Percentiles rank a stretch among this genome's conserved stretches.
Conservation (phyloP, 2,888 invertebrate genomes). For the Ametastegia equiseti region DNA sequence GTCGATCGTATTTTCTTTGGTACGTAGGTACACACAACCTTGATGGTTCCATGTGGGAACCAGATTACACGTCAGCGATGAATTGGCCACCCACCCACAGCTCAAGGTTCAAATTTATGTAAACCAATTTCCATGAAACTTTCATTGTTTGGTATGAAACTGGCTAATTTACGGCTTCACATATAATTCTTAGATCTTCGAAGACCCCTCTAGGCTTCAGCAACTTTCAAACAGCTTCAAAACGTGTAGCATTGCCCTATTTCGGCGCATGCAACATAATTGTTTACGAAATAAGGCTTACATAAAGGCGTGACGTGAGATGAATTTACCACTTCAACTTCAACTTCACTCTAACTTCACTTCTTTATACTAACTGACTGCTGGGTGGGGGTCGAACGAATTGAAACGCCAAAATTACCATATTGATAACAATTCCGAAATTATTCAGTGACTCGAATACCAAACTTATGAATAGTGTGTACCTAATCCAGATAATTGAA, state of each 20-base stretch:
- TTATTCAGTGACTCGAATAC: no score
- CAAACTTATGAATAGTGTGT: no score
- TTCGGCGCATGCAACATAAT: background rate
- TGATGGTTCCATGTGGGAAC: constrained; percentile 22
- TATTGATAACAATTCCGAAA: no score
- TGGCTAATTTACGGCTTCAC: constrained; percentile 21
- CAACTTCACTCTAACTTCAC: no score
- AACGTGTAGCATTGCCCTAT: background rate
- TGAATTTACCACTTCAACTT: no score
- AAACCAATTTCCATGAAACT: constrained; percentile 45
- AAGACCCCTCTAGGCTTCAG: background rate
- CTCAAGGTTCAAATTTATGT: constrained; percentile 30
- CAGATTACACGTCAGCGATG: constrained; percentile 28
- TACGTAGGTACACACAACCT: no score
- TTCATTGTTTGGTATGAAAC: constrained; percentile 32
- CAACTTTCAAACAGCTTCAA: background rate
- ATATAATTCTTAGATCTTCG: constrained; percentile 18
- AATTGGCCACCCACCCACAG: constrained; percentile 23
- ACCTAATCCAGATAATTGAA: no score
- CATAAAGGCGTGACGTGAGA: no score
- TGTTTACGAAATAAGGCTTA: background rate
- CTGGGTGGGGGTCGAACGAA: no score
- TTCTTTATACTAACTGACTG: no score
- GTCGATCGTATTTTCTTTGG: constrained; percentile 10
- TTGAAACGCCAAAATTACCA: no score